Conservation (phyloP, 2,113 vertebrate genomes). For the Scomber japonicus region DNA sequence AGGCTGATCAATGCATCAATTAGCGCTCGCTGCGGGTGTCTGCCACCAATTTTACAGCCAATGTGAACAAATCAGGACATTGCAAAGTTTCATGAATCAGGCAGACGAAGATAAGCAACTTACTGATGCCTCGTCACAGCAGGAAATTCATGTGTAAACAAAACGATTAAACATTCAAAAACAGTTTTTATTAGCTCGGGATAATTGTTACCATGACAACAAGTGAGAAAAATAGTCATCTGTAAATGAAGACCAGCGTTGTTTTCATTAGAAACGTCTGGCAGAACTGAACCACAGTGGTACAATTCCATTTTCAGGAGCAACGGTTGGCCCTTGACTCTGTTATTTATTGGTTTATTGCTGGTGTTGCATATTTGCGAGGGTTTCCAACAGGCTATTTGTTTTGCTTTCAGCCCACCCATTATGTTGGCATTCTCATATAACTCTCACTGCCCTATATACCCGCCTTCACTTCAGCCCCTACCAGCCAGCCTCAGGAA, state of each 20-base stretch:
- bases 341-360: constrained; percentile 81
- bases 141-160: not conserved
- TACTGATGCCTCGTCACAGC: not conserved
- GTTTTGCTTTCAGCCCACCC: constrained; percentile 84
- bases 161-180: not conserved
- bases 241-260: constrained; percentile 9
- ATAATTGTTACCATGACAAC: not conserved
- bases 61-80: constrained; percentile 12
- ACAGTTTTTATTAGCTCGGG: not conserved
- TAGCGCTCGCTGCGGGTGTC: constrained; percentile 61
- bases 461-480: constrained; percentile 58
- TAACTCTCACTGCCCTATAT: constrained; percentile 69
- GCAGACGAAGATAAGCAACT: constrained; percentile 10
- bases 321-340: constrained; percentile 56
- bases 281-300: constrained; percentile 23
- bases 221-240: not conserved
- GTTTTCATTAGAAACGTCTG: constrained; percentile 24
- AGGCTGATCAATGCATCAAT: constrained; percentile 79
- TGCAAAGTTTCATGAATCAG: not conserved
- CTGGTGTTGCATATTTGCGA: constrained; percentile 77
- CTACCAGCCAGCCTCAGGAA: constrained; percentile 59
- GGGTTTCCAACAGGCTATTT: constrained; percentile 76
- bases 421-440: constrained; percentile 83
- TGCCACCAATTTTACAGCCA: constrained; percentile 41
- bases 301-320: constrained; percentile 42